A percentile compares a stretch with the other conserved stretches of the same genome.
phyloP scores from a whole-genome alignment of 1,140 invertebrate genomes.

The Drosophila sucinea region DNA sequence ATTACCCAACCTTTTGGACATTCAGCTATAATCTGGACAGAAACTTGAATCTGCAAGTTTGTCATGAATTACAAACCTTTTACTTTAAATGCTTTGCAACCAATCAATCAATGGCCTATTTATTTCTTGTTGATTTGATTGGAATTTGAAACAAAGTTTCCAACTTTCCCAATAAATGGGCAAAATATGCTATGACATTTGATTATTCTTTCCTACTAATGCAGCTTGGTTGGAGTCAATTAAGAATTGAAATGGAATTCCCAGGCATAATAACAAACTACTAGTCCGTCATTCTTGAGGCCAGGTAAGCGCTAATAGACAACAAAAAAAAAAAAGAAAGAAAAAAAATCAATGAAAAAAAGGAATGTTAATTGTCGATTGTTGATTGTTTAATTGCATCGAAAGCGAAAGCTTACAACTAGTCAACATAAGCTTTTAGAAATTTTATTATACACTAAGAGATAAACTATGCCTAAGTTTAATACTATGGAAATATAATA shows the following conservation, averaged over 20 bases:
- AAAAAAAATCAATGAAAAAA: conserved; percentile 13
- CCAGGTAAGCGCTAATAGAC: conserved; percentile 13
- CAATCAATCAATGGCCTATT: too few relatives aligned
- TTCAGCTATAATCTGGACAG: background rate
- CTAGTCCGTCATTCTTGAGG: conserved; percentile 14
- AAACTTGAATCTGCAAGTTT: background rate
- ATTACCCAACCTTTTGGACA: too few relatives aligned
- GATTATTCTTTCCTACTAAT: background rate
- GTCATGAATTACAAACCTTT: too few relatives aligned
- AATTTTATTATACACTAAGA: conserved; percentile 50
- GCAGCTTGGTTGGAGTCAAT: background rate
- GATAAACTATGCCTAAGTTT: conserved; percentile 63
- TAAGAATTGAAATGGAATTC: conserved; percentile 16
- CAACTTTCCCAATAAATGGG: background rate
- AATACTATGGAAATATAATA: conserved; percentile 74
- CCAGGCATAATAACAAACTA: background rate
- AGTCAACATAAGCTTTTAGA: conserved; percentile 72
- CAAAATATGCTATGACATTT: background rate
- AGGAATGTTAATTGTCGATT: conserved; percentile 40
- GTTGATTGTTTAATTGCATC: conserved; percentile 69
- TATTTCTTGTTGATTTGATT: too few relatives aligned
- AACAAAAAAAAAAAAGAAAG: background rate
- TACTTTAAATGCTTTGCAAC: too few relatives aligned
- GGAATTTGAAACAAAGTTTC: background rate
- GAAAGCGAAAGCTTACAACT: conserved; percentile 69